Evolutionary conservation across 1,140 invertebrate genomes (phyloP), one percentile per base, ranked within the genome.

Genomic region (Thaumatotibia leucotreta): DNA sequence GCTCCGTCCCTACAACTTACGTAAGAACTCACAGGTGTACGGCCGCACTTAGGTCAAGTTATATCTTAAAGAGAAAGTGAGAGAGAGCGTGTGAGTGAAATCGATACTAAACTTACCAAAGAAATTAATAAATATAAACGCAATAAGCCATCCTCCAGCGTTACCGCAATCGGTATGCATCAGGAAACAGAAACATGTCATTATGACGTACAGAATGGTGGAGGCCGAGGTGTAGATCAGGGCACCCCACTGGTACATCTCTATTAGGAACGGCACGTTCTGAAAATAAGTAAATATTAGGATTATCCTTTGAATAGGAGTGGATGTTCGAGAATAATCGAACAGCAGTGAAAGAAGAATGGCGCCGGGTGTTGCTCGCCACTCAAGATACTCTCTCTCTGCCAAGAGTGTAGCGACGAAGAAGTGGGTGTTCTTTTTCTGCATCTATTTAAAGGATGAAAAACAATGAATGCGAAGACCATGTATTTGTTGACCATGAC

Each of bases 171-270:
- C 73, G 4, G 71, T 64, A 52, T 82, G 73, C 0, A 83, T 63
- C 49, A 84, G 77, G 74, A 86, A 84, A 49, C 82, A 84, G 67
- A 80, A 75, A 1, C 74, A 45, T 0, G 76, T 70, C 33, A 84
- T 63, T 1, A 83, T 69, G 1, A 77, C 45, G 67, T 77, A 84
- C 27, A 83, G 64, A 0, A 81, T 14, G 1, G 69, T 69, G 1
- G 79, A 69, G 0, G 65, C 70, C 1, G 14, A 23, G 22, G 71
- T 64, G 69, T 83, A 82, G 8, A 76, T 9, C 4, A 83, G 23
- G 0, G 75, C 79, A 1, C 76, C 76, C 79, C 80, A 86, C 35
- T 83, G 79, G 67, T 84, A 86, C 8, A 83, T 65, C 32, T 78
- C 68, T 11, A 86, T 81, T 2, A 86, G 54, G 1, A 73, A 61